Evolutionary conservation across 2,797 vertebrate species (phyloP).

Genomic region (Gymnothorax reevesii): DNA sequence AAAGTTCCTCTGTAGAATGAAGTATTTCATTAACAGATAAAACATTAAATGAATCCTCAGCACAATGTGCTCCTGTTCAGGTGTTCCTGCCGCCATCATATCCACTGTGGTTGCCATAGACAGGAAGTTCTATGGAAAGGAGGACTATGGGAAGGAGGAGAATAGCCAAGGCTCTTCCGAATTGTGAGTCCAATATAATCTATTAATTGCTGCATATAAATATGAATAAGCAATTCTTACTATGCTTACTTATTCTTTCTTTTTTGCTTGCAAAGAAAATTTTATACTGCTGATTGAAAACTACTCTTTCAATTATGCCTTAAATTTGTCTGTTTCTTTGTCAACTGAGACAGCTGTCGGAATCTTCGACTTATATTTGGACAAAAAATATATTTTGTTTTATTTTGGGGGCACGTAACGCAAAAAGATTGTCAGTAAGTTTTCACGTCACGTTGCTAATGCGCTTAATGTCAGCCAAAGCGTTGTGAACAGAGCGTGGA

Average conservation of each 20-base stretch:
- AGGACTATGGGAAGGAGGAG: conserved; percentile 65
- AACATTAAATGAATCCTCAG: background rate
- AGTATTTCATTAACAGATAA: background rate
- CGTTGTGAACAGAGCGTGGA: too few species aligned
- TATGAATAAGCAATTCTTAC: background rate
- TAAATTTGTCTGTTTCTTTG: too few species aligned
- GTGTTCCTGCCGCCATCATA: conserved; percentile 84
- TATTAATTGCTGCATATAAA: background rate
- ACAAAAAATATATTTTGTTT: too few species aligned
- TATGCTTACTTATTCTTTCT: background rate
- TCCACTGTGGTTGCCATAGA: conserved; percentile 77
- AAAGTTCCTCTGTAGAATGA: too few species aligned
- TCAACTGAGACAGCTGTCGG: too few species aligned
- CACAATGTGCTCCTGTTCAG: conserved; percentile 61
- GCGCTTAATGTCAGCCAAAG: too few species aligned
- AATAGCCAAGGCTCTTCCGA: conserved; percentile 71
- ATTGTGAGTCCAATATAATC: conserved; percentile 78
- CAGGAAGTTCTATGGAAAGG: conserved; percentile 77
- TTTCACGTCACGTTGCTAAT: too few species aligned
- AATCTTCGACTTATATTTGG: too few species aligned
- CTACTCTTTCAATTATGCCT: background rate
- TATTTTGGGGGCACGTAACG: too few species aligned
- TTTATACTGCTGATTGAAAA: background rate
- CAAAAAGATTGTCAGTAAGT: too few species aligned
- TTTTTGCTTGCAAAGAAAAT: background rate